Percentiles rank a stretch among this genome's conserved stretches.
These are phyloP conservation scores for Lepidocyrtoides sp. DNA, from an alignment of 2,888 invertebrate genomes.

Conservation along the genomic window DNA sequence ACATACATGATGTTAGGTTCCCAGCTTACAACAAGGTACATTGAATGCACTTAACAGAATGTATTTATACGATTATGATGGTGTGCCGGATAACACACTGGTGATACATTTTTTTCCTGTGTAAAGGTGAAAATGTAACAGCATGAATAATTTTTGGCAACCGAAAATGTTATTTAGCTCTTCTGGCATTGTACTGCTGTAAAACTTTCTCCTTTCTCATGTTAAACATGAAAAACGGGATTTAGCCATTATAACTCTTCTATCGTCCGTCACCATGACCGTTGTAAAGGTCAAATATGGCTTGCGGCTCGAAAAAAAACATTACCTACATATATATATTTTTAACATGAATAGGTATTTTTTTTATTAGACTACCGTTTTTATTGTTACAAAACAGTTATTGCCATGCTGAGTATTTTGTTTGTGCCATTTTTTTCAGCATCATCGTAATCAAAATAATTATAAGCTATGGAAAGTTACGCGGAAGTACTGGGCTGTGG, in stretches of 20 bases:
- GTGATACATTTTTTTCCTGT: constrained; percentile 18
- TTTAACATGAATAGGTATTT: not conserved
- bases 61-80: not conserved
- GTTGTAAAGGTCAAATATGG: constrained; percentile 51
- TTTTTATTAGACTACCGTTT: not conserved
- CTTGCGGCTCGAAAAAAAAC: not conserved
- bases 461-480: constrained; percentile 24
- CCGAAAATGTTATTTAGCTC: not conserved
- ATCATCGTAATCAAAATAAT: constrained; percentile 53
- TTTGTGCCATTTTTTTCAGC: constrained; percentile 36
- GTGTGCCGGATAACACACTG: not conserved
- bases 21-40: not conserved
- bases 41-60: not conserved
- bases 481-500: not conserved
- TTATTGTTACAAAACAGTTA: not conserved
- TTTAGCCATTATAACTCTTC: not conserved
- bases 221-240: not conserved
- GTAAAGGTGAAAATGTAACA: constrained; percentile 24
- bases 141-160: constrained; percentile 8
- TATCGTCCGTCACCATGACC: constrained; percentile 35
- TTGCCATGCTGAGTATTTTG: constrained; percentile 28
- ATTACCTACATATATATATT: too few species aligned
- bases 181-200: not conserved
- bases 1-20: not conserved
- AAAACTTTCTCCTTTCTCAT: not conserved